These are phyloP conservation scores for Akabosia matsudoensis DNA, from an alignment of 1,140 invertebrate genomes.

Conservation along the genomic window DNA sequence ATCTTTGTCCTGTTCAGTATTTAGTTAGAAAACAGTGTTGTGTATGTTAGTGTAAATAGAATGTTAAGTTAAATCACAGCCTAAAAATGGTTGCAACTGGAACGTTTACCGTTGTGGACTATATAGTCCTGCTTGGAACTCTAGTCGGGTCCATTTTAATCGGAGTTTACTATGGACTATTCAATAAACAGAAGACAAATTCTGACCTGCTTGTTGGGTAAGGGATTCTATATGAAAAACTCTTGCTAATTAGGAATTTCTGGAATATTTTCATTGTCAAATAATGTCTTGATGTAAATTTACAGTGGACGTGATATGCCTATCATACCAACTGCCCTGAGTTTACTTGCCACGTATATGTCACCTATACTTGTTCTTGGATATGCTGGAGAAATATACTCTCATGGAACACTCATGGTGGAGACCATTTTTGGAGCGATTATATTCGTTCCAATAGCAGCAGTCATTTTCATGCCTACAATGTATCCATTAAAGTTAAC, in stretches of 20 bases:
- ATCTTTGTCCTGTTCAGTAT: too few relatives aligned
- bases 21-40: too few relatives aligned
- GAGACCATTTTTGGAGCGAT: constrained; percentile 42
- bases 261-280: too few relatives aligned
- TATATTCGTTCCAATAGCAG: constrained; percentile 42
- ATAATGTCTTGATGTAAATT: too few relatives aligned
- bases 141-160: constrained; percentile 51
- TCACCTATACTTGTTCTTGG: constrained; percentile 46
- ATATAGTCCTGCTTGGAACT: constrained; percentile 49
- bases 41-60: too few relatives aligned
- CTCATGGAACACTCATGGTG: constrained; percentile 41
- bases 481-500: constrained; percentile 44
- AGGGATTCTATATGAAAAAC: neutral
- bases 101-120: constrained; percentile 47
- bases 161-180: constrained; percentile 55
- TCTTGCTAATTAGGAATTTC: too few relatives aligned
- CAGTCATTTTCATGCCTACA: constrained; percentile 44
- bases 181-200: constrained; percentile 53
- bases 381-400: constrained; percentile 44
- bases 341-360: constrained; percentile 45
- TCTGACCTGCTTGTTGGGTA: constrained; percentile 53
- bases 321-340: constrained; percentile 36
- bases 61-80: neutral
- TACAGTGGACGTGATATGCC: constrained; percentile 41
- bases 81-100: constrained; percentile 1